Percentiles rank a stretch among this genome's conserved stretches.
phyloP scores from a whole-genome alignment of 2,888 invertebrate species.

The Hyppa rectilinea region DNA sequence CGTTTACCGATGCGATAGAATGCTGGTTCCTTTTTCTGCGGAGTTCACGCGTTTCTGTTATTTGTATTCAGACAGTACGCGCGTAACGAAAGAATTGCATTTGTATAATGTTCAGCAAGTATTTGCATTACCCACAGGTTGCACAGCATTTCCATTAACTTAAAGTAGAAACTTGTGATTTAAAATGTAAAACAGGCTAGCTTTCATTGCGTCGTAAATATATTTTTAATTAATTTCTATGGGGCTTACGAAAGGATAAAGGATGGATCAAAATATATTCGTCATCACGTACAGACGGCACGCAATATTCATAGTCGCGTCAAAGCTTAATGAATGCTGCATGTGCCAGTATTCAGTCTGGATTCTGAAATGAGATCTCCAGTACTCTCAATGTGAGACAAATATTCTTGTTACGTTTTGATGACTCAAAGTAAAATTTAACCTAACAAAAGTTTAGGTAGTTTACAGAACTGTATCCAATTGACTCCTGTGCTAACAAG shows the following conservation, averaged over 20 bases:
- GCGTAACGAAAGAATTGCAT: conserved; percentile 56
- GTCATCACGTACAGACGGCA: conserved; percentile 46
- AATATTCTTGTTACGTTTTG: conserved; percentile 24
- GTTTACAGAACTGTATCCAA: neutral
- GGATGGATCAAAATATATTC: conserved; percentile 49
- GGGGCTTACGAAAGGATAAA: conserved; percentile 32
- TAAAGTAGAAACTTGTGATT: conserved; percentile 57
- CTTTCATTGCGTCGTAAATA: conserved; percentile 55
- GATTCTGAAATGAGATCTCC: conserved; percentile 36
- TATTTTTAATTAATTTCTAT: conserved; percentile 49
- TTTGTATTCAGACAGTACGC: conserved; percentile 52
- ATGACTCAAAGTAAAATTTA: neutral
- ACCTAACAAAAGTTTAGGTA: too few relatives aligned
- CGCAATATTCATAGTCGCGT: conserved; percentile 55
- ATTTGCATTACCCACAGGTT: conserved; percentile 52
- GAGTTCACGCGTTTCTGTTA: conserved; percentile 43
- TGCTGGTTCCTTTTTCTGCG: conserved; percentile 47
- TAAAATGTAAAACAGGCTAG: conserved; percentile 58
- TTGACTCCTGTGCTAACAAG: neutral
- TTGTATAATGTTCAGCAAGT: conserved; percentile 46
- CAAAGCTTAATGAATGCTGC: conserved; percentile 50
- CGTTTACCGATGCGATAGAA: conserved; percentile 41
- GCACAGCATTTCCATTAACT: conserved; percentile 55
- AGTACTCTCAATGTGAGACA: conserved; percentile 14
- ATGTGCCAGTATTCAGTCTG: conserved; percentile 37